Conservation (phyloP, 2,113 vertebrate species). For the Clarias gariepinus region DNA sequence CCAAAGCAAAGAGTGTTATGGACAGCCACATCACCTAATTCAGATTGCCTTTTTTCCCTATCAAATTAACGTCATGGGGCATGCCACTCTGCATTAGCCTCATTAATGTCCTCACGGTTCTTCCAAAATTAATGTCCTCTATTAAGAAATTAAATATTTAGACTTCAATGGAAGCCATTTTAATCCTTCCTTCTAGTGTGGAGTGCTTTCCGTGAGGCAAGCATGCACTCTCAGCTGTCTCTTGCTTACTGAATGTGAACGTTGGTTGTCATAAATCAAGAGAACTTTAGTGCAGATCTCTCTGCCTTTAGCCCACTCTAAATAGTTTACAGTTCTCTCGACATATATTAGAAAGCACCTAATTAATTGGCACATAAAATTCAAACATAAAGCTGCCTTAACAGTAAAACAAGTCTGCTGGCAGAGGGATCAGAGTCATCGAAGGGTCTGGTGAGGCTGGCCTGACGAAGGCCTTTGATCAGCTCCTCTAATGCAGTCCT, state of each 20-base stretch:
- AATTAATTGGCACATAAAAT: conserved; percentile 65
- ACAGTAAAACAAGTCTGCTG: conserved; percentile 53
- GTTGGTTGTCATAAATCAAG: conserved; percentile 52
- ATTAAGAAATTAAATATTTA: conserved; percentile 68
- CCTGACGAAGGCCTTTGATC: conserved; percentile 64
- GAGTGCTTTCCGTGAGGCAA: conserved; percentile 26
- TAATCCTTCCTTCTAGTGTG: conserved; percentile 53
- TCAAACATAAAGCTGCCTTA: conserved; percentile 63
- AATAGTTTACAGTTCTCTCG: conserved; percentile 60
- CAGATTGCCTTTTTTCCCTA: conserved; percentile 14
- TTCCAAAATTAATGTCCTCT: conserved; percentile 62
- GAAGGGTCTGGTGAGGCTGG: conserved; percentile 33
- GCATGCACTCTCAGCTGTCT: conserved; percentile 45
- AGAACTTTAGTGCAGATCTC: conserved; percentile 51
- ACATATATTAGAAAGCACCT: conserved; percentile 62
- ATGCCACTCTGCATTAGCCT: conserved; percentile 56
- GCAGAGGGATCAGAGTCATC: conserved; percentile 45
- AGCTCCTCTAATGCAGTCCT: conserved; percentile 64
- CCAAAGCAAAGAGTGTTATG: neutral
- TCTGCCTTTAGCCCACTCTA: conserved; percentile 54
- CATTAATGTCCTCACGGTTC: conserved; percentile 61
- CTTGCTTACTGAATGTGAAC: conserved; percentile 55
- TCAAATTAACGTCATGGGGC: conserved; percentile 57
- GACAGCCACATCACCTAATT: neutral
- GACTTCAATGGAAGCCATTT: conserved; percentile 57